Conservation (phyloP, 1,140 invertebrate species). For the Diploscapter pachys region DNA sequence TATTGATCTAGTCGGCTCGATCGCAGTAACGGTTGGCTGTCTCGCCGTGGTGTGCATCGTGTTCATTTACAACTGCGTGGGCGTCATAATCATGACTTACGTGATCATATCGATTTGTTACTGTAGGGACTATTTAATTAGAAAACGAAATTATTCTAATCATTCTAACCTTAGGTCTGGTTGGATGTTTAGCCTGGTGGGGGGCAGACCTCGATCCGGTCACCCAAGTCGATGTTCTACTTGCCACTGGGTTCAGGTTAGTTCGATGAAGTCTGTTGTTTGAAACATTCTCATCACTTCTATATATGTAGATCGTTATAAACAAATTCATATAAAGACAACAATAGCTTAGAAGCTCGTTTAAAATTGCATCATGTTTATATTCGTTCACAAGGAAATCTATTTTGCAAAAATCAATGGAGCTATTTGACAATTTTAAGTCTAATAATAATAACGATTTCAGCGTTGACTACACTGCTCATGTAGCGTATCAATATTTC, state of each 20-base stretch:
- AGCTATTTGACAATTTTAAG: too few species aligned
- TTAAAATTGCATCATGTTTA: too few species aligned
- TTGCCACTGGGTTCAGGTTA: slow-evolving; percentile 49
- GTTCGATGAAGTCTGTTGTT: too few species aligned
- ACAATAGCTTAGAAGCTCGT: background rate
- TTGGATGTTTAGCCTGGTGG: slow-evolving; percentile 53
- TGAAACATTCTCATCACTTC: background rate
- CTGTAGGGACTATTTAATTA: slow-evolving; percentile 33
- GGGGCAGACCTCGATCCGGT: slow-evolving; percentile 58
- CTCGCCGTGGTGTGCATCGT: slow-evolving; percentile 56
- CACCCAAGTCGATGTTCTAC: slow-evolving; percentile 50
- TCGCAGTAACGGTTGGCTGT: slow-evolving; percentile 57
- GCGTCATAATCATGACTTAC: slow-evolving; percentile 48
- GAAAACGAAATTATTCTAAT: slow-evolving; percentile 6
- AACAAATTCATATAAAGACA: background rate
- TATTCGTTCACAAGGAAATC: too few species aligned
- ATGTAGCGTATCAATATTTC: slow-evolving; percentile 50
- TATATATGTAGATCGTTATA: background rate
- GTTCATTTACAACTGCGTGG: slow-evolving; percentile 48
- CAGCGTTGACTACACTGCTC: slow-evolving; percentile 55
- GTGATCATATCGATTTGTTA: slow-evolving; percentile 57
- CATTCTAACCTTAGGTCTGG: slow-evolving; percentile 47
- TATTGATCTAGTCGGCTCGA: slow-evolving; percentile 56
- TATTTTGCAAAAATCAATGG: too few species aligned
- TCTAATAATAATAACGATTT: slow-evolving; percentile 2